Conservation (phyloP, 2,797 vertebrate genomes). For the Cercopithecus neglectus region DNA sequence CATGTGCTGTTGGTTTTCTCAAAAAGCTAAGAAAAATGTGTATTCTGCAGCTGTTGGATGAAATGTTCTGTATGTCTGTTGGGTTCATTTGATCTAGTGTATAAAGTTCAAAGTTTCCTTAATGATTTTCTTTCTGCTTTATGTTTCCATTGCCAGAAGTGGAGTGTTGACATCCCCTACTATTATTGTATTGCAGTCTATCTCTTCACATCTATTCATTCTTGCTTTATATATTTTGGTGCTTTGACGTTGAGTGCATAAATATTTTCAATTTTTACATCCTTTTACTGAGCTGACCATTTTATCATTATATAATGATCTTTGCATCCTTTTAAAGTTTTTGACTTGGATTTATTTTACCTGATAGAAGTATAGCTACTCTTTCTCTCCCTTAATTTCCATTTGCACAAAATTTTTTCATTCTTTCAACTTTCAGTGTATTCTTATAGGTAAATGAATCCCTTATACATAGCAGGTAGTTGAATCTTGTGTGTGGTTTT, state of each 20-base stretch:
- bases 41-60: neutral
- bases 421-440: neutral
- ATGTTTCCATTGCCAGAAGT: neutral
- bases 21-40: neutral
- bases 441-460: neutral
- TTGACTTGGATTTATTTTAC: neutral
- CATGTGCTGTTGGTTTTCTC: neutral
- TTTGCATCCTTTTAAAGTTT: neutral
- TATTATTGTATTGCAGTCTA: neutral
- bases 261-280: neutral
- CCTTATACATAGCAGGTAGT: too few relatives aligned
- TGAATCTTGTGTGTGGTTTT: too few relatives aligned
- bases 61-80: neutral
- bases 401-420: neutral
- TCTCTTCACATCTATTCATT: neutral
- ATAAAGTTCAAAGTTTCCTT: neutral
- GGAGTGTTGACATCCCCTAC: neutral
- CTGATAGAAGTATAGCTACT: neutral
- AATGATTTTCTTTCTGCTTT: neutral
- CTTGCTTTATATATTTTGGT: neutral
- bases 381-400: neutral
- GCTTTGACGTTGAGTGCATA: neutral
- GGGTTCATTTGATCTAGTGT: neutral
- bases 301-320: neutral
- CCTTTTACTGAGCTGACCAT: neutral